Conservation (phyloP, 2,113 vertebrate species). For the Strix aluco region DNA sequence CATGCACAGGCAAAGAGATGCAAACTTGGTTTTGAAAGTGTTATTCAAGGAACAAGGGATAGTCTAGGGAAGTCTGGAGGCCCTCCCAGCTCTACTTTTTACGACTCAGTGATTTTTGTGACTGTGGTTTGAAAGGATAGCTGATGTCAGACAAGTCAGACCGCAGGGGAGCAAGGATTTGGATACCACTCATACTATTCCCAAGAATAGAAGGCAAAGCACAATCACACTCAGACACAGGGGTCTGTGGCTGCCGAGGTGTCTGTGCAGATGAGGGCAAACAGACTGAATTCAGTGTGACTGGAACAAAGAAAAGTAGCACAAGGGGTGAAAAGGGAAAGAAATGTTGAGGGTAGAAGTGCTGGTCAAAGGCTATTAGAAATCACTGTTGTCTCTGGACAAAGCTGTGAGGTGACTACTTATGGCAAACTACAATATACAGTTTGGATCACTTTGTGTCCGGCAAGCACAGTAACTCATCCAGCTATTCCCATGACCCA, state of each 20-base stretch:
- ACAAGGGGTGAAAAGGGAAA: neutral
- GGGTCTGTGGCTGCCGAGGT: neutral
- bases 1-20: neutral
- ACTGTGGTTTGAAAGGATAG: conserved; percentile 12
- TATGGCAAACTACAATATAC: neutral
- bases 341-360: neutral
- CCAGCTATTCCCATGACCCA: neutral
- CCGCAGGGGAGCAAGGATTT: conserved; percentile 13
- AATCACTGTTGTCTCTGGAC: neutral
- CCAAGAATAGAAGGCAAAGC: conserved; percentile 47
- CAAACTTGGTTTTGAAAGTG: neutral
- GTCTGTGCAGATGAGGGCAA: neutral
- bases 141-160: conserved; percentile 17
- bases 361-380: neutral
- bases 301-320: neutral
- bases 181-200: conserved; percentile 1
- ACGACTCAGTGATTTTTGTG: neutral
- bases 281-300: neutral
- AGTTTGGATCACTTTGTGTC: neutral
- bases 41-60: neutral
- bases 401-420: neutral
- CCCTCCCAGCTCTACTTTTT: neutral
- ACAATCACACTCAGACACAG: neutral
- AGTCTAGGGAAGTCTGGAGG: neutral
- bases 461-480: neutral